Evolutionary conservation across 2,888 invertebrate species (phyloP).

Genomic region (Geophilus truncorum): DNA sequence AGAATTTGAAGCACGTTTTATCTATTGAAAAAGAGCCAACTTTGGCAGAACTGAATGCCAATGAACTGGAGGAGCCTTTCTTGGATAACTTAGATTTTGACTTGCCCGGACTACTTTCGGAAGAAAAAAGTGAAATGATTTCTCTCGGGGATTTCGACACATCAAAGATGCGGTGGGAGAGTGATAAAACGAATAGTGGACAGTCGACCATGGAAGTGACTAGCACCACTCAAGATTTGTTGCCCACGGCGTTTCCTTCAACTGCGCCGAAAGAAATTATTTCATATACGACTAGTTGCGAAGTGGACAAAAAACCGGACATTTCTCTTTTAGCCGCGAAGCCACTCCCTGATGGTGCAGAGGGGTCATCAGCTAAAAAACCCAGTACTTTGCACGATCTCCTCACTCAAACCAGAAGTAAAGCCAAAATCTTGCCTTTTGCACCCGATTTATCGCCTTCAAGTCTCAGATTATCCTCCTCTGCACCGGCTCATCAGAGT

Average conservation of each 20-base stretch:
- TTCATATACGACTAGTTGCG: not conserved
- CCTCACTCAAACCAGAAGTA: conserved; percentile 28
- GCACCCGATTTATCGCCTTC: not conserved
- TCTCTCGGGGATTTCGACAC: conserved; percentile 26
- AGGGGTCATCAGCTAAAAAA: not conserved
- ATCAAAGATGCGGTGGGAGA: conserved; percentile 3
- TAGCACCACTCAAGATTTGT: not conserved
- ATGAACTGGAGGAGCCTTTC: conserved; percentile 64
- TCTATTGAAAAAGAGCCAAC: conserved; percentile 56
- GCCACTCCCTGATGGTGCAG: not conserved
- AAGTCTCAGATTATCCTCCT: conserved; percentile 16
- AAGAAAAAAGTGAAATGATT: conserved; percentile 51
- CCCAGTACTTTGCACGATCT: conserved; percentile 31
- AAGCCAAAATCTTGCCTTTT: conserved; percentile 22
- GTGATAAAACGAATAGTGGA: conserved; percentile 1
- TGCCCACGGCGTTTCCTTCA: not conserved
- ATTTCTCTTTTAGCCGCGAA: not conserved
- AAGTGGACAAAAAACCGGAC: conserved; percentile 10
- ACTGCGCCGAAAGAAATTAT: not conserved
- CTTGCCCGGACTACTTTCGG: conserved; percentile 76
- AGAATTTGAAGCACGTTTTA: conserved; percentile 4
- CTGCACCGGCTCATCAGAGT: conserved; percentile 25
- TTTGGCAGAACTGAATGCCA: conserved; percentile 76
- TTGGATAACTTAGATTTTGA: conserved; percentile 77
- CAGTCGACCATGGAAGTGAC: not conserved